Evolutionary conservation across 2,113 vertebrate genomes (phyloP), one percentile per base, ranked within the genome.

Genomic region (Lepidothrix coronata): DNA sequence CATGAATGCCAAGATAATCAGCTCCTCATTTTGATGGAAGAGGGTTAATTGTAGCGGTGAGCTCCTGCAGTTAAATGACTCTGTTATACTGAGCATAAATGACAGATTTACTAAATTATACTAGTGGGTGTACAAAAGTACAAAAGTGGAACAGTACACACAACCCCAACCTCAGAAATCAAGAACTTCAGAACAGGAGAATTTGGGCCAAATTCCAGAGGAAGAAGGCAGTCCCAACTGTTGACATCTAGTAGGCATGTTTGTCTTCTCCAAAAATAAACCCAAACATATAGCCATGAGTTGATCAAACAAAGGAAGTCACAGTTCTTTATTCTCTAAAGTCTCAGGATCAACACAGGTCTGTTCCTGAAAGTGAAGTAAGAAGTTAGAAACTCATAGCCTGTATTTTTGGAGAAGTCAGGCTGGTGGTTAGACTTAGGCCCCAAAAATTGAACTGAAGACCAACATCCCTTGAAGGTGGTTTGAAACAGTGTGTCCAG

Each of bases 1-100:
- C 61, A 52, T 48, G 89, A 97, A 96, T 66, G 58, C 67, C 62
- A 95, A 91, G 82, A 95, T 82, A 97, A 97, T 94, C 58, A 91
- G 74, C 66, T 95, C 81, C 78, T 96, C 41, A 6, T 94, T 95
- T 75, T 75, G 85, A 93, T 25, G 8, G 76, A 93, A 96, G 43
- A 81, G 52, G 81, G 95, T 95, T 95, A 95, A 96, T 95, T 94
- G 79, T 73, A 75, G 85, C 83, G n/a, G 70, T 68, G 87, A 96
- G 92, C 72, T 91, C 83, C 79, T 93, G 68, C 87, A 87, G 94
- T 91, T 89, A 93, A 94, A 86, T 23, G 37, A 80, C 61, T 91
- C 59, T 49, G 37, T 75, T 95, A 88, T 22, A 83, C 0, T 48
- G 33, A 66, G 52, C 66, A 89, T 54, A 88, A 95, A 87, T 91